These are phyloP conservation scores for Nematopogon swammerdamellus DNA, from an alignment of 2,888 invertebrate genomes.

Conservation along the genomic window DNA sequence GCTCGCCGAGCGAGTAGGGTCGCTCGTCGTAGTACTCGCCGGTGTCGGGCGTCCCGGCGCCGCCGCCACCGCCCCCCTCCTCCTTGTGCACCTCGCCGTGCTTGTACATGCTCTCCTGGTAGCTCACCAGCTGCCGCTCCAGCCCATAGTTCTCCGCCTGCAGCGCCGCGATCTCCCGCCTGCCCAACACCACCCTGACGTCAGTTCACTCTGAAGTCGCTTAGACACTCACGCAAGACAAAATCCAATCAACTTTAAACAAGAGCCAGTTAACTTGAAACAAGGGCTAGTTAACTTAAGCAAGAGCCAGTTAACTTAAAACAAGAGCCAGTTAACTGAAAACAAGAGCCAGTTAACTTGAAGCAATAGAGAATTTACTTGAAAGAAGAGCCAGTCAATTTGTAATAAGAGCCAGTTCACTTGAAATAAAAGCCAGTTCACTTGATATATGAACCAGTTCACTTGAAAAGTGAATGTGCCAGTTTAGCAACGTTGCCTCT, in stretches of 20 bases:
- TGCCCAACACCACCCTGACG: constrained; percentile 46
- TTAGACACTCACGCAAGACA: not conserved
- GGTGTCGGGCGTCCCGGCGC: constrained; percentile 27
- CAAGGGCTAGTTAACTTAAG: too few relatives aligned
- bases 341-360: too few relatives aligned
- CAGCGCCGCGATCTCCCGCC: constrained; percentile 72
- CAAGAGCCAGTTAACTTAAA: too few relatives aligned
- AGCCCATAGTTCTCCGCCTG: constrained; percentile 82
- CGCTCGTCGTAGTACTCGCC: constrained; percentile 20
- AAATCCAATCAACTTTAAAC: not conserved
- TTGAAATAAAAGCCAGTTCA: too few relatives aligned
- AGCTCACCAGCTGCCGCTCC: constrained; percentile 78
- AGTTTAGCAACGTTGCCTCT: too few relatives aligned
- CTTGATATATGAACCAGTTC: too few relatives aligned
- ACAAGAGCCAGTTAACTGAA: too few relatives aligned
- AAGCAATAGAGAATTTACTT: too few relatives aligned
- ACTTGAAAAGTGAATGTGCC: too few relatives aligned
- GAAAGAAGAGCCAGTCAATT: too few relatives aligned
- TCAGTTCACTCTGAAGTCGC: not conserved
- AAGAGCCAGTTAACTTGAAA: too few relatives aligned
- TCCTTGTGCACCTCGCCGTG: constrained; percentile 63
- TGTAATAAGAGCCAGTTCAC: too few relatives aligned
- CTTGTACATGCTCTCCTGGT: constrained; percentile 74
- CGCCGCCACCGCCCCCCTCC: constrained; percentile 29
- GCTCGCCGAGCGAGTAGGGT: constrained; percentile 48